Base-by-base conservation (phyloP, 2,888 invertebrate genomes). In the Xanthostigma xanthostigma region DNA sequence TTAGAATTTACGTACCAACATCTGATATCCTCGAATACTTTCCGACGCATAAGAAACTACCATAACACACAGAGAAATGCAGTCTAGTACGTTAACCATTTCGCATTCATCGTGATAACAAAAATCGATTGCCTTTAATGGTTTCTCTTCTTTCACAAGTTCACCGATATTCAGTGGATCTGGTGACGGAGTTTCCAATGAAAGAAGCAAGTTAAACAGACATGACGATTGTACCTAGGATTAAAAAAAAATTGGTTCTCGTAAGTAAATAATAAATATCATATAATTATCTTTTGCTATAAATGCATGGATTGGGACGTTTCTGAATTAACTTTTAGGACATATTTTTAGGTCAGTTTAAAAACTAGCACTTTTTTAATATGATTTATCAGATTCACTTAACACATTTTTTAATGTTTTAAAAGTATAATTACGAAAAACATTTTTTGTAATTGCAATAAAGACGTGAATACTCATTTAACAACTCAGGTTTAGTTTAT, bases 51-150 rank as follows among this genome's bases (percentile, higher is more conserved):
- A 98, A 0, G 96, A 95, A 6, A 97, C 92, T 1, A 98, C 97
- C 81, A 98, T 97, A 0, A 98, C 95, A 64, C 97, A 97, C 48
- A 97, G 78, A n/a, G 95, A 94, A 62, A 98, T 92, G 58, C 95
- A 95, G 64, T 98, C 97, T 52, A 97, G 70, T 8, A 98, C 89
- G 9, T 90, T 91, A 46, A 97, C 95, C 75, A 93, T 92, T 65
- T 96, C 96, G 46, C 93, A 87, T 62, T 98, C 97, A 63, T 97
- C 96, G 56, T 95, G 87, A 65, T 99, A 99, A 66, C 98, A 98
- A 67, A 98, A 96, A 70, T 98, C 98, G 46, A 96, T 86, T 0
- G 96, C 92, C 64, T 91, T 89, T 12, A 95, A 69, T 0, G 91
- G 92, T 57, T 90, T 90, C 13, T 89, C 88, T 60, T 84, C 93